Evolutionary conservation across 2,113 vertebrate species (phyloP), one percentile per base, ranked within the genome.

Genomic region (Eurypyga helias): DNA sequence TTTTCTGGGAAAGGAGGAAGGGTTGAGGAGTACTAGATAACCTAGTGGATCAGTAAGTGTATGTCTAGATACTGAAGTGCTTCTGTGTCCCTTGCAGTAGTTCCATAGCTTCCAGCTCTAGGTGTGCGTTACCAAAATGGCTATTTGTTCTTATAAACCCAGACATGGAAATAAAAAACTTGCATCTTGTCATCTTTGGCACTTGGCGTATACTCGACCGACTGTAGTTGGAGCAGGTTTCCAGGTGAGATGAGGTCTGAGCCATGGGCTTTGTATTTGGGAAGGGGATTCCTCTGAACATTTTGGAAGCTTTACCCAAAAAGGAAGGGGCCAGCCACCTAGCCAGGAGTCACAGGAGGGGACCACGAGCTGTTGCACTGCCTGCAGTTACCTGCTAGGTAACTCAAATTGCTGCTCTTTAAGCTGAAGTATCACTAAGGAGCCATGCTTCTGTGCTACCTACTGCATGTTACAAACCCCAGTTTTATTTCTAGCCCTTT

Each of bases 41-140:
- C 16, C 33, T 61, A 29, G 3, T 62, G 34, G 34, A 61, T 88
- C 54, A 49, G 54, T 33, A 6, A 3, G 43, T 48, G 20, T 60
- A n/a, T 52, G 48, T 83, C 46, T 51, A 28, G 49, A 25, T 83
- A 51, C 2, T 17, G 9, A 24, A 49, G 23, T 38, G 54, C 75
- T 72, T 34, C 81, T 46, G 15, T 76, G 54, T 48, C n/a, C 38
- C 75, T 58, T 71, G 77, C 41, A 80, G 62, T 67, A 31, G 66
- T 26, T 87, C 19, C 45, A 5, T 1, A 8, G 62, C 10, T 83
- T 87, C 46, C 46, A 86, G 4, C 0, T 0, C n/a, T 61, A 46
- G 33, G 23, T n/a, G 31, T 11, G 7, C 48, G 38, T 65, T 33
- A 60, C 69, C 23, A 61, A 33, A 83, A 46, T 15, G 17, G 12